Evolutionary conservation across 2,888 invertebrate species (phyloP), one percentile per base, ranked within the genome.

Genomic region (Lomographa bimaculata): DNA sequence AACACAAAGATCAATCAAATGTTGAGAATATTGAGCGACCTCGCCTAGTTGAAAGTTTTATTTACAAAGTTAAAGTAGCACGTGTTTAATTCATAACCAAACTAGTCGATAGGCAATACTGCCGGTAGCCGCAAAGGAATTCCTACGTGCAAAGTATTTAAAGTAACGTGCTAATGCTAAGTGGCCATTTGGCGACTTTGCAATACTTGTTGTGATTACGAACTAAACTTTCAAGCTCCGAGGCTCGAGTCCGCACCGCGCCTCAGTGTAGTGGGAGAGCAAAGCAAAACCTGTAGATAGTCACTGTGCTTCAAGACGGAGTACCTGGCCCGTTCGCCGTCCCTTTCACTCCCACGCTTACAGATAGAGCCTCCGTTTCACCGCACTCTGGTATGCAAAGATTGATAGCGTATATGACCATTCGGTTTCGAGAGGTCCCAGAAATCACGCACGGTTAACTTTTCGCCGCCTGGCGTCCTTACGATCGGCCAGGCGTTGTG

Each of bases 401-500:
- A 89, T 86, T 87, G 87, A 87, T 87, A 89, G 87, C 81, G 79
- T 87, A 83, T 89, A 86, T 77, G 89, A 85, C 89, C 86, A 87
- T 89, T 89, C 79, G 89, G 79, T 85, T 86, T 83, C 84, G 82
- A 84, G 81, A 81, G 79, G 81, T 79, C 75, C 72, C 71, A 70
- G 89, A 87, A 89, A 89, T 89, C 89, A 87, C 87, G 89, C 84
- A 78, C 87, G 81, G 81, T 79, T 83, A 79, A 84, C 66, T 84
- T 89, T 89, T 86, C 84, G 85, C 85, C 75, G 80, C 79, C 82
- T 82, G 80, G 85, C 89, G 86, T 87, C 86, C 84, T 85, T 79
- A 77, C 70, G 72, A 70, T 60, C 79, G 72, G 74, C 66, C 77
- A 72, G 75, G 74, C 79, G 69, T 78, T 64, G 69, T 64, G 64